Evolutionary conservation across 2,888 invertebrate species (phyloP), one percentile per base, ranked within the genome.

Genomic region (Ochlodes sylvanus): DNA sequence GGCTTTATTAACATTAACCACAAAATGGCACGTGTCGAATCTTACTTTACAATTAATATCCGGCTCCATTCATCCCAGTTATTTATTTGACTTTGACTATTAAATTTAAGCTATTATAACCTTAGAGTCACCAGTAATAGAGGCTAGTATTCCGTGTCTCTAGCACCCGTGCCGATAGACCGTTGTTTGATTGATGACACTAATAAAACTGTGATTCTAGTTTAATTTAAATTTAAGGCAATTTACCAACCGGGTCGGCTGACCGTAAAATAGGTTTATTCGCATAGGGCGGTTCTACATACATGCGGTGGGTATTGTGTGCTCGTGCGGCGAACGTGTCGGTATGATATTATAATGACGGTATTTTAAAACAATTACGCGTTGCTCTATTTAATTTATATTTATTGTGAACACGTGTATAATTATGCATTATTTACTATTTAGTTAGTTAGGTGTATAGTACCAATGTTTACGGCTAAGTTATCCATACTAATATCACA

Each of bases 141-240:
- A 82, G 79, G 74, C 82, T 78, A 84, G 82, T 86, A 82, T 88
- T 79, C 80, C 64, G 73, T 80, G 76, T 76, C 75, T 72, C 69
- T 75, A 74, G 78, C 78, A 79, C 79, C 82, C 79, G 84, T 84
- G 84, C 74, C 78, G 76, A 79, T 86, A 83, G 87, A 83, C 81
- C 88, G 85, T 84, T 84, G 83, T 91, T 92, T 92, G 92, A 93
- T 93, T 93, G 92, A 93, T 93, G 91, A 89, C 81, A 80, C 89
- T 92, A 93, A 93, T 92, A 93, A 92, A 91, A 91, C 87, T 88
- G 90, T 87, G 91, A 92, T 91, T 92, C 89, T 87, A 88, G 90
- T 92, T 92, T 92, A 92, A 93, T 93, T 93, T 93, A 88, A 92
- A 92, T 92, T 92, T 91, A 92, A 92, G 87, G 87, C 89, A 92